Base-by-base conservation (phyloP, 2,113 vertebrate species). In the Lasiurus borealis region DNA sequence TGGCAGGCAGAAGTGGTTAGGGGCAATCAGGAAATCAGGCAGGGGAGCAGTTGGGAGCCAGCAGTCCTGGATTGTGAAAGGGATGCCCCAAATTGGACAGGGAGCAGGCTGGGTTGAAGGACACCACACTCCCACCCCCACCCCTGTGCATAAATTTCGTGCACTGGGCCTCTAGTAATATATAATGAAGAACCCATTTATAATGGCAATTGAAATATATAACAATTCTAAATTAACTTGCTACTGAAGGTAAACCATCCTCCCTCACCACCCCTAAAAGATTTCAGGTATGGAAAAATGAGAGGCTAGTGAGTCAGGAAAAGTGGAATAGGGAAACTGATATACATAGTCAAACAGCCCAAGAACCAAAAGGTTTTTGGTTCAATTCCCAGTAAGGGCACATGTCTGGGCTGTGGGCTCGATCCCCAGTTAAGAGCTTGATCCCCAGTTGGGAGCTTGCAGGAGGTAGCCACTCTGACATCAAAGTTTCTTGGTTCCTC, bases 141-240 rank as follows among this genome's bases (percentile, higher is more conserved):
- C 46, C 46, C 10, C 10, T 10, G 46, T 46, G 46, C 46, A 46
- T 10, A 46, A 46, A 46, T 46, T 46, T 46, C 46, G 46, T 46
- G 46, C 46, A 46, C 46, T 46, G 46, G 46, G 46, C 46, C 46
- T 46, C 46, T 46, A 46, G 46, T 84, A 66, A 88, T 91, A 88
- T 78, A 40, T 85, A 54, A 36, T 78, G 8, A 78, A 68, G n/a
- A 71, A 85, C 5, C 6, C 77, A 94, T 76, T 78, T 50, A 76
- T 81, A 93, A 96, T 84, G 76, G 23, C 52, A 87, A 21, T 34
- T 57, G 44, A 77, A 80, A 85, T 94, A 77, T 11, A 77, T 90
- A 85, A 81, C 25, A 88, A 93, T 91, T 82, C 88, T 46, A 94
- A 93, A 66, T 54, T 75, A 52, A 82, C 85, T 52, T n/a, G 29